These are phyloP conservation scores for Drosophila biarmipes DNA, from an alignment of 1,140 invertebrate genomes.

Conservation along the genomic window DNA sequence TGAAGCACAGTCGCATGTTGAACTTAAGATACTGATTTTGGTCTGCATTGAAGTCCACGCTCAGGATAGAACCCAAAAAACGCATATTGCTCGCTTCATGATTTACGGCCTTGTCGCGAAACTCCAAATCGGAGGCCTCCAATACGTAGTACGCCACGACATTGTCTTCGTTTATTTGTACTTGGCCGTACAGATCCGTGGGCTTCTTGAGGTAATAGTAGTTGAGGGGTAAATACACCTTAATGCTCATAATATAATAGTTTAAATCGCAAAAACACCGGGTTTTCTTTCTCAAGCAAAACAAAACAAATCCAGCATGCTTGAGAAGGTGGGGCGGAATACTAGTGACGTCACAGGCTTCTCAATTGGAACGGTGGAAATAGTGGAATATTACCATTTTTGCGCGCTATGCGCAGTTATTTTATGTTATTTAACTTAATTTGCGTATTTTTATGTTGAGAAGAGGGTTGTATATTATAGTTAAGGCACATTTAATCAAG, in stretches of 20 bases:
- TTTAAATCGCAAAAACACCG: slow-evolving; percentile 4
- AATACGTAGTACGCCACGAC: slow-evolving; percentile 73
- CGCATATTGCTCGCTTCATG: slow-evolving; percentile 41
- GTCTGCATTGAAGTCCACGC: slow-evolving; percentile 33
- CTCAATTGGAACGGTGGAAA: too few relatives aligned
- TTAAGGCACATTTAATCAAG: not conserved
- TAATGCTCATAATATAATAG: slow-evolving; percentile 71
- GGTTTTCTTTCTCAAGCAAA: slow-evolving; percentile 28
- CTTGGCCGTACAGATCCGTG: slow-evolving; percentile 74
- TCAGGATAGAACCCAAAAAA: slow-evolving; percentile 53
- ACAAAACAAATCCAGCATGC: slow-evolving; percentile 30
- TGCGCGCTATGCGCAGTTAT: not conserved
- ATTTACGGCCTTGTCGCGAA: slow-evolving; percentile 7
- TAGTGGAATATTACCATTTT: not conserved
- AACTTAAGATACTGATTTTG: slow-evolving; percentile 31
- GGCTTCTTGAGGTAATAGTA: slow-evolving; percentile 60
- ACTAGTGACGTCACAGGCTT: slow-evolving; percentile 11
- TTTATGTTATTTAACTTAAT: too few relatives aligned
- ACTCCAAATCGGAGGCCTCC: slow-evolving; percentile 54
- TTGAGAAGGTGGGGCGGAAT: slow-evolving; percentile 16
- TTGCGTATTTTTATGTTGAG: too few relatives aligned
- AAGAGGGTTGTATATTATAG: too few relatives aligned
- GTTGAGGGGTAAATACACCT: slow-evolving; percentile 71
- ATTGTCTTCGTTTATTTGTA: slow-evolving; percentile 74
- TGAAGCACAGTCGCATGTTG: slow-evolving; percentile 66